Base-by-base conservation (phyloP, 1,140 invertebrate species). In the Drosophila pandora region DNA sequence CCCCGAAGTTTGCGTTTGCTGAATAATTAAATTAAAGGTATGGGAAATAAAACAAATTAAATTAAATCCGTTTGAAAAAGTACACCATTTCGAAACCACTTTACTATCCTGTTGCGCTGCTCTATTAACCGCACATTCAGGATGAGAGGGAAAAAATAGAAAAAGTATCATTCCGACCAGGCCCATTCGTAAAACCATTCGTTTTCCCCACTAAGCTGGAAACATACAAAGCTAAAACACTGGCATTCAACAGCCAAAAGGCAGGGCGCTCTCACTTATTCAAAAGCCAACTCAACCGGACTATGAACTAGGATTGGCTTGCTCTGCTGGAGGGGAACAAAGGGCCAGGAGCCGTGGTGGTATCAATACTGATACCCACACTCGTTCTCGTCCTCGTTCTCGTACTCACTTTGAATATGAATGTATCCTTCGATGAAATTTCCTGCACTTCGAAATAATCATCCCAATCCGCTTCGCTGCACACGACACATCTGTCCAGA, bases 381-480 rank as follows among this genome's bases (percentile, higher is more conserved):
- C 17, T 25, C 17, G 28, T 13, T n/a, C 48, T 34, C 23, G n/a
- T 13, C 32, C 32, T 25, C 58, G 22, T 28, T 7, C 70, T 54
- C 32, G 57, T 90, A 90, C 90, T 91, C 93, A 98, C 97, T 95
- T 98, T 98, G 92, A 99, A 97, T 90, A 98, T 96, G 93, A 96
- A 98, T 49, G 97, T 96, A 90, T 99, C 97, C 93, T 97, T 98
- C 54, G 96, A 97, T 69, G 95, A 95, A 68, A 98, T 94, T 93
- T 99, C 97, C 92, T 98, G 97, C 77, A 99, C 94, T 94, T 99
- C 98, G 92, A 99, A 98, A 91, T 97, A 97, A 92, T 98, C 97
- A 91, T 97, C 96, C 84, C 95, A 95, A 85, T 97, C 96, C 50
- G 95, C 95, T 87, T 98, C 97, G 72, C 95, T 95, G 76, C 96